phyloP scores from a whole-genome alignment of 1,140 invertebrate species.

The Glossosoma conforme region DNA sequence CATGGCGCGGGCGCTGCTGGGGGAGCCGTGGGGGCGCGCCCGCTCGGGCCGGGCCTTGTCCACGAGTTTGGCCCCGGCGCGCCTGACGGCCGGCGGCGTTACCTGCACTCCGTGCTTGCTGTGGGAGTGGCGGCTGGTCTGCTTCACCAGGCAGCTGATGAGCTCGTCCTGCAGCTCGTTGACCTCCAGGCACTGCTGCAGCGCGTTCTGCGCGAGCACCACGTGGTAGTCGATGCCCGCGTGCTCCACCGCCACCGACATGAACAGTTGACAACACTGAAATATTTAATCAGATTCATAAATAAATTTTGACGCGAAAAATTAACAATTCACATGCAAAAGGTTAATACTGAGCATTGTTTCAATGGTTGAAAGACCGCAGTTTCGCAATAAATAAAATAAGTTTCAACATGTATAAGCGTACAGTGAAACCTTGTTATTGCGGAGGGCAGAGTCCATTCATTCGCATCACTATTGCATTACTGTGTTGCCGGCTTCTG shows the following conservation, averaged over 20 bases:
- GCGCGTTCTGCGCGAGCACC: constrained; percentile 87
- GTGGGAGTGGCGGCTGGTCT: constrained; percentile 83
- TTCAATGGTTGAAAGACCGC: too few relatives aligned
- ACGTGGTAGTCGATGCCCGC: constrained; percentile 95
- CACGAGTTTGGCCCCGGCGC: constrained; percentile 45
- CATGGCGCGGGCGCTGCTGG: constrained; percentile 31
- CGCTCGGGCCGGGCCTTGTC: constrained; percentile 36
- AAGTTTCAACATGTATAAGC: too few relatives aligned
- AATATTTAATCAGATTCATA: constrained; percentile 33
- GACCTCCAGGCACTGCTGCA: constrained; percentile 84
- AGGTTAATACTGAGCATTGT: too few relatives aligned
- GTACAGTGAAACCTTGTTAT: too few relatives aligned
- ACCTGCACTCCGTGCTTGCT: constrained; percentile 89
- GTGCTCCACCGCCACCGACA: constrained; percentile 89
- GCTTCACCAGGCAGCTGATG: constrained; percentile 84
- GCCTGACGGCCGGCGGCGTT: constrained; percentile 50
- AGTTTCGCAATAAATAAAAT: too few relatives aligned
- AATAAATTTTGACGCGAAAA: too few relatives aligned
- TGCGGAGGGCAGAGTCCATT: too few relatives aligned
- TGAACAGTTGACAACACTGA: constrained; percentile 89
- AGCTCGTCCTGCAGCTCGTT: constrained; percentile 89
- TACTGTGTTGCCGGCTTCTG: too few relatives aligned
- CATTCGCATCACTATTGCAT: too few relatives aligned
- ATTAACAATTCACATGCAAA: too few relatives aligned
- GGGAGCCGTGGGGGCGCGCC: constrained; percentile 15